phyloP scores from a whole-genome alignment of 2,113 vertebrate genomes.

The Rhineura floridana region DNA sequence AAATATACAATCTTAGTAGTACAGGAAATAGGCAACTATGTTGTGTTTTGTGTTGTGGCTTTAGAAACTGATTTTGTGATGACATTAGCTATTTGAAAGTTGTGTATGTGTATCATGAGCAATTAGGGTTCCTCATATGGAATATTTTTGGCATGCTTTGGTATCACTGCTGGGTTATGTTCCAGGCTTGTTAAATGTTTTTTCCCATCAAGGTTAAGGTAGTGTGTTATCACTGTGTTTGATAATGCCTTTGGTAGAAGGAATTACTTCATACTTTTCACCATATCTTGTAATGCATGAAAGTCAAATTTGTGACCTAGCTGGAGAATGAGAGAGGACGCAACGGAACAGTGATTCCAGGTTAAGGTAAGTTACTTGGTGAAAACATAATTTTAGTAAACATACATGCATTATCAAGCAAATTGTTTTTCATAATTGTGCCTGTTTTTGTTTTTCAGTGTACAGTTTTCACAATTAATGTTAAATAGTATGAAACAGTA shows the following conservation, averaged over 20 bases:
- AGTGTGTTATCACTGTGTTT: not conserved
- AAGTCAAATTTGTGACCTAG: slow-evolving; percentile 9
- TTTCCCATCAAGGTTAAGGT: slow-evolving; percentile 18
- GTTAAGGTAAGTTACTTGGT: not conserved
- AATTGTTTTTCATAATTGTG: slow-evolving; percentile 8
- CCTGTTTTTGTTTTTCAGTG: not conserved
- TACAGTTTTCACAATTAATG: not conserved
- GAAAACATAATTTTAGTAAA: slow-evolving; percentile 7
- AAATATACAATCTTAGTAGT: too few relatives aligned
- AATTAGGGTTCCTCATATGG: slow-evolving; percentile 15
- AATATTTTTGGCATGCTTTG: slow-evolving; percentile 47
- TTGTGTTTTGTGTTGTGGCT: not conserved
- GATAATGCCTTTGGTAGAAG: not conserved
- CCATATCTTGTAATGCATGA: not conserved
- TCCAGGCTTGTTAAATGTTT: slow-evolving; percentile 36
- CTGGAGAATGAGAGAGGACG: not conserved
- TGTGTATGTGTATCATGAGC: slow-evolving; percentile 52
- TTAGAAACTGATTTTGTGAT: slow-evolving; percentile 30
- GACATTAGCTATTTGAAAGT: slow-evolving; percentile 40
- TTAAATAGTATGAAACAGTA: not conserved
- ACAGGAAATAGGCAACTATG: too few relatives aligned
- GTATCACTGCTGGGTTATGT: slow-evolving; percentile 32
- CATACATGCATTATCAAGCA: not conserved
- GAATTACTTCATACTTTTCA: slow-evolving; percentile 27
- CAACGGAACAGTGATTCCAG: slow-evolving; percentile 46